Evolutionary conservation across 1,140 invertebrate species (phyloP).

Genomic region (Ceratitis capitata): DNA sequence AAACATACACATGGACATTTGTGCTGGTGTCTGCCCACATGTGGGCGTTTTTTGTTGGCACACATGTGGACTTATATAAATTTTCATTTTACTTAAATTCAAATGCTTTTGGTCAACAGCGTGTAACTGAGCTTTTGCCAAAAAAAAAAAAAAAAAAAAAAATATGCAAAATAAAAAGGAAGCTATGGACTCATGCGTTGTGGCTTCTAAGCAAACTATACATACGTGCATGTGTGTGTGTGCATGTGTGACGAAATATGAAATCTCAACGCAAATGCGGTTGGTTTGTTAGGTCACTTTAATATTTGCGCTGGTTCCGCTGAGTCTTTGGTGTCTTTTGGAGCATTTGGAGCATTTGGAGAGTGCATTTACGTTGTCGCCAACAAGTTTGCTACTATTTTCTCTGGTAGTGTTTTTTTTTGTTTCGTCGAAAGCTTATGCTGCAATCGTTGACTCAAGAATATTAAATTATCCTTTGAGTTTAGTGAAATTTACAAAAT

Average conservation of each 20-base stretch:
- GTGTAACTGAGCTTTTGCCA: not conserved
- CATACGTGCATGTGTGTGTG: not conserved
- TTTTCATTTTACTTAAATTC: constrained; percentile 9
- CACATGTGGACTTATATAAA: not conserved
- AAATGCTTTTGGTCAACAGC: constrained; percentile 28
- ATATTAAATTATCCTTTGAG: too few relatives aligned
- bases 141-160: too few relatives aligned
- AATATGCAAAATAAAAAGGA: too few relatives aligned
- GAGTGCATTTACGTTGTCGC: not conserved
- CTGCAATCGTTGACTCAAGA: too few relatives aligned
- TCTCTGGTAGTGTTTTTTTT: not conserved
- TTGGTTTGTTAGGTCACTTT: not conserved
- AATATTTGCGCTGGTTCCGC: not conserved
- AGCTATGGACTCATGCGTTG: not conserved
- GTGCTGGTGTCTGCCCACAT: not conserved
- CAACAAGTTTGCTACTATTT: not conserved
- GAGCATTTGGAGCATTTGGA: not conserved
- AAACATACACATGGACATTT: too few relatives aligned
- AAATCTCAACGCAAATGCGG: constrained; percentile 5
- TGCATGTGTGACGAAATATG: not conserved
- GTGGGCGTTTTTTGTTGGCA: constrained; percentile 3
- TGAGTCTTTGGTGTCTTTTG: too few relatives aligned
- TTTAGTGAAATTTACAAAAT: too few relatives aligned
- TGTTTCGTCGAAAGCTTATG: not conserved
- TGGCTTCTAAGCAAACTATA: not conserved